Percentiles rank a stretch among this genome's conserved stretches.
phyloP scores from a whole-genome alignment of 2,113 vertebrate genomes.

The Microtus oregoni region DNA sequence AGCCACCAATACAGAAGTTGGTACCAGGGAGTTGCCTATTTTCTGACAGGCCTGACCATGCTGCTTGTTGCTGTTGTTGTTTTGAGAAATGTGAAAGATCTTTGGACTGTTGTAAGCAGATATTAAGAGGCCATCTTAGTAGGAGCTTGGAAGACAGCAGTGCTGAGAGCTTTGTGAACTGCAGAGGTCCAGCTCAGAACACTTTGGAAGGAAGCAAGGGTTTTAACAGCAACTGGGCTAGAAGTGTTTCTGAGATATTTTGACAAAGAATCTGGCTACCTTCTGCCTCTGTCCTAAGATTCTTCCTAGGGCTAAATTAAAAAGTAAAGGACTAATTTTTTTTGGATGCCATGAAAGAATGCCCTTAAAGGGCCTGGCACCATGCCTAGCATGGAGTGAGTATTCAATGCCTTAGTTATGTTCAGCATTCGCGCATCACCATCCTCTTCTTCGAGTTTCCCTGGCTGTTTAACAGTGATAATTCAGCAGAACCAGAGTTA shows the following conservation, averaged over 20 bases:
- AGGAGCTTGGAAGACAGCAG: background rate
- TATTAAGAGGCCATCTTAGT: background rate
- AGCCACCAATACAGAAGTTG: background rate
- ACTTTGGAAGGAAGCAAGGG: background rate
- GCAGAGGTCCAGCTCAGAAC: background rate
- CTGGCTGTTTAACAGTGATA: background rate
- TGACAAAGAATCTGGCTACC: background rate
- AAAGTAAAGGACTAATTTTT: background rate
- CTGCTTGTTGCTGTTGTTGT: background rate
- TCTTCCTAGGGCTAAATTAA: background rate
- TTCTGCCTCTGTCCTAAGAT: background rate
- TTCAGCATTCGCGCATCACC: background rate
- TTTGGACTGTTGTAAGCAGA: background rate
- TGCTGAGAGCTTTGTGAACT: background rate
- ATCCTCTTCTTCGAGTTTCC: background rate
- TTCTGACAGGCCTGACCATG: background rate
- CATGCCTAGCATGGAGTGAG: background rate
- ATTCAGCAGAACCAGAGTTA: background rate
- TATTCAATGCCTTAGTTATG: background rate
- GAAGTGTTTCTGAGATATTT: background rate
- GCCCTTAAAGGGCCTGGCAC: background rate
- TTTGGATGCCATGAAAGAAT: background rate
- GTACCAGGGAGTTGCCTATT: background rate
- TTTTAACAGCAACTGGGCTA: background rate
- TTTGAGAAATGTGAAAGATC: background rate